These are phyloP conservation scores for Caenorhabditis remanei DNA, from an alignment of 1,140 invertebrate species.

Conservation along the genomic window DNA sequence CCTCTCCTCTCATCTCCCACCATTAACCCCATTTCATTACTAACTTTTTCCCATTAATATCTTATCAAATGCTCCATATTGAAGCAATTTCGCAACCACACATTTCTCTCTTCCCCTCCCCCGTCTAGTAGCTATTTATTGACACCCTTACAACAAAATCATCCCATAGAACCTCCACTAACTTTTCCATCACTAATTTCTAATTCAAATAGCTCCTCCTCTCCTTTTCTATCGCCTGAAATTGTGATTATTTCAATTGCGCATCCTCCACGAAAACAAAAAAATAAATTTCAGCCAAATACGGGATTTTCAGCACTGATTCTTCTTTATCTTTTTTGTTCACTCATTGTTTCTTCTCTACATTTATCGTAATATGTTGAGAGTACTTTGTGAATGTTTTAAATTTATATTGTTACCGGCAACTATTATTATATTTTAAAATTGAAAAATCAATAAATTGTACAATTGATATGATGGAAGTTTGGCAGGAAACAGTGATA, in stretches of 20 bases:
- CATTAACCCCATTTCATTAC: not conserved
- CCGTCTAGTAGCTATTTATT: conserved; percentile 1
- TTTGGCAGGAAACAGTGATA: not conserved
- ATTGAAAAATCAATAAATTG: conserved; percentile 53
- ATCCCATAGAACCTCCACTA: not conserved
- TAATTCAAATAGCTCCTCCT: too few species aligned
- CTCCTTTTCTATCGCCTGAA: conserved; percentile 12
- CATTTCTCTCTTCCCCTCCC: not conserved
- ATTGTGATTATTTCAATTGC: conserved; percentile 35
- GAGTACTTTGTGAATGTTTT: conserved; percentile 31
- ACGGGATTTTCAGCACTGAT: conserved; percentile 36
- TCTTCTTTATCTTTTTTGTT: not conserved
- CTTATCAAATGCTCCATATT: conserved; percentile 37
- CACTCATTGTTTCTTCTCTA: not conserved
- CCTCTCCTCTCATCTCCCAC: not conserved
- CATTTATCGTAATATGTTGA: conserved; percentile 10
- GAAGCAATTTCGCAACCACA: not conserved
- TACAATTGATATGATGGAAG: not conserved
- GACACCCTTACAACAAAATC: not conserved
- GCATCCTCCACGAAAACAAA: not conserved
- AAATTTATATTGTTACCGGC: conserved; percentile 7
- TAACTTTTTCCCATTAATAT: not conserved
- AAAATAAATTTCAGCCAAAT: conserved; percentile 15
- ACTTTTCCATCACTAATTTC: not conserved
- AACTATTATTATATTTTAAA: not conserved